Base-by-base conservation (phyloP, 1,140 invertebrate species). In the Probaryconus sp. region DNA sequence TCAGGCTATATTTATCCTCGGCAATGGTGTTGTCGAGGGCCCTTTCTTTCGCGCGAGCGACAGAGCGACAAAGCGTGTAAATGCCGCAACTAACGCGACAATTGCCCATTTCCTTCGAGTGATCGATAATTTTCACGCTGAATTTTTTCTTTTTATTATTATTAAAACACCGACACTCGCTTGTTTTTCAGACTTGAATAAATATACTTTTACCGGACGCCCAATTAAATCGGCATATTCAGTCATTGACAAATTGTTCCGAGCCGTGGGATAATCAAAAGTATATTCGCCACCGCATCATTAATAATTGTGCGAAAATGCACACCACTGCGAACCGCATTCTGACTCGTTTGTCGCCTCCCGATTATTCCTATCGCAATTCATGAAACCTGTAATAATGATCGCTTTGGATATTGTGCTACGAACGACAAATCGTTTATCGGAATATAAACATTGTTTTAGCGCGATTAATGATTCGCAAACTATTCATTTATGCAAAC, bases 51-150 rank as follows among this genome's bases (percentile, higher is more conserved):
- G n/a, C n/a, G n/a, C n/a, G n/a, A n/a, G n/a, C n/a, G n/a, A n/a
- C n/a, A 60, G 68, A 75, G 63, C 68, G 63, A 77, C 76, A 72
- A 82, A 78, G 63, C 64, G 73, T 73, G 73, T 79, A 77, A 81
- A 78, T 69, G 72, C 53, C 55, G 65, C 51, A 50, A 24, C 65
- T 72, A 74, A 75, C 65, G 51, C 67, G 68, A 61, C 47, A 65
- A 70, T 67, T 55, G 55, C 33, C 53, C 24, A 69, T 53, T 75
- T 68, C 48, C 37, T 76, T 55, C 20, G 13, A 9, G 42, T 35
- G 51, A 42, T 73, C 63, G 63, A 77, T 77, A 75, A 73, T 73
- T 79, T 78, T 76, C 33, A 26, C 16, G 60, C n/a, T 7, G 28
- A 26, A 24, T 35, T 14, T 9, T 30, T 30, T 30, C 28, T 30